phyloP scores from a whole-genome alignment of 2,797 vertebrate species.

The Aeoliscus strigatus region DNA sequence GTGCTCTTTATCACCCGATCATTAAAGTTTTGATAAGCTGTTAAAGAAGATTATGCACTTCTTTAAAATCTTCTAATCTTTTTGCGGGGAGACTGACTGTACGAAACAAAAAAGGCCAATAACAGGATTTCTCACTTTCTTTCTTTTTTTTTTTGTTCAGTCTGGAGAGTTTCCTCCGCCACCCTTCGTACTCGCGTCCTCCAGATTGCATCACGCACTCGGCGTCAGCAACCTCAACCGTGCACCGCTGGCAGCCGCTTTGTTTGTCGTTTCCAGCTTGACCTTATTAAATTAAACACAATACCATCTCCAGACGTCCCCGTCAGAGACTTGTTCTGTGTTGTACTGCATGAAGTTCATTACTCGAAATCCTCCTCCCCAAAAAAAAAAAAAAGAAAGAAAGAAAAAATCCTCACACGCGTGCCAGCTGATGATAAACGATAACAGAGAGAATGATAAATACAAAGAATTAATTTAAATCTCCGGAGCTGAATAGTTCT shows the following conservation, averaged over 20 bases:
- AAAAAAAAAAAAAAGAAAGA: no score
- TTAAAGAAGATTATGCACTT: conserved; percentile 82
- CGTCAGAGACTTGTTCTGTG: conserved; percentile 49
- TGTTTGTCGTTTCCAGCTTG: conserved; percentile 58
- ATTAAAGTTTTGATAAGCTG: conserved; percentile 85
- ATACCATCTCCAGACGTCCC: conserved; percentile 48
- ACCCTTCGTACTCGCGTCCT: conserved; percentile 32
- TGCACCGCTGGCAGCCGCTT: conserved; percentile 30
- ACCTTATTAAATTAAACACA: conserved; percentile 72
- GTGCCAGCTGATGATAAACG: conserved; percentile 48
- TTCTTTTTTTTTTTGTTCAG: conserved; percentile 45
- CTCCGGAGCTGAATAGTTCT: conserved; percentile 38
- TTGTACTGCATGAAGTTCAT: conserved; percentile 55
- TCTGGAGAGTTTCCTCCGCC: conserved; percentile 40
- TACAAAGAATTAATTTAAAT: conserved; percentile 61
- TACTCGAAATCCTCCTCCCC: conserved; percentile 65
- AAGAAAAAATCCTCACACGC: conserved; percentile 45
- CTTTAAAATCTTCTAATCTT: conserved; percentile 80
- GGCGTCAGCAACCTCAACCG: conserved; percentile 45
- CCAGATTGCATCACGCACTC: conserved; percentile 32
- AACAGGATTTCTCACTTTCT: conserved; percentile 64
- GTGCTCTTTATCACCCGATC: conserved; percentile 83
- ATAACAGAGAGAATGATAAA: conserved; percentile 39
- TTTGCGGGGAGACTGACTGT: conserved; percentile 64
- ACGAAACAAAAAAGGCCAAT: conserved; percentile 73